These are phyloP conservation scores for Glaucidium brasilianum DNA, from an alignment of 2,113 vertebrate genomes.

Conservation along the genomic window DNA sequence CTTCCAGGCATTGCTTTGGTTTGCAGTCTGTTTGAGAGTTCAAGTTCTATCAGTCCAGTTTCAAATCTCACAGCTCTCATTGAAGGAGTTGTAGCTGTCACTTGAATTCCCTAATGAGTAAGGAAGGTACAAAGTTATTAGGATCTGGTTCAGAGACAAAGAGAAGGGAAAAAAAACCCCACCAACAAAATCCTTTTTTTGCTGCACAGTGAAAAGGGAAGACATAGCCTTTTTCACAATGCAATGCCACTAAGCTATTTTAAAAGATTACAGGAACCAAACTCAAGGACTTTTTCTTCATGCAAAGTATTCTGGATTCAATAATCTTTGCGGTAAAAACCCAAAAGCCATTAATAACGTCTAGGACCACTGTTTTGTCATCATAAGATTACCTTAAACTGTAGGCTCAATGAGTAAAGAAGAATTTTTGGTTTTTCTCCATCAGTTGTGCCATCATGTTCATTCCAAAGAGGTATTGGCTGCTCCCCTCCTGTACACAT, in stretches of 20 bases:
- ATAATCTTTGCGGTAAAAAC: background rate
- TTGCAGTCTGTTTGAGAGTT: conserved; percentile 96
- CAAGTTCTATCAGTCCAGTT: conserved; percentile 95
- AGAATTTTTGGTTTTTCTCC: conserved; percentile 98
- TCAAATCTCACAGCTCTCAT: conserved; percentile 98
- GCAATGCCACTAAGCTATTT: background rate
- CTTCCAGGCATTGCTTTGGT: conserved; percentile 92
- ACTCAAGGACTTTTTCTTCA: background rate
- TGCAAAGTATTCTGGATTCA: background rate
- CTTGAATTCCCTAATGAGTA: conserved; percentile 88
- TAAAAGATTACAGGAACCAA: background rate
- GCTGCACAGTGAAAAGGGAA: background rate
- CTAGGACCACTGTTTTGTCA: background rate
- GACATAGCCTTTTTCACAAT: background rate
- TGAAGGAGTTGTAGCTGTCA: conserved; percentile 96
- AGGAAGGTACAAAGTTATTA: background rate
- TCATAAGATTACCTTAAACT: conserved; percentile 86
- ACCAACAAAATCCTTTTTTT: background rate
- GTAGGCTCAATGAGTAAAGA: conserved; percentile 92
- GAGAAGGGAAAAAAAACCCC: background rate
- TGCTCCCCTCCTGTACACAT: conserved; percentile 88
- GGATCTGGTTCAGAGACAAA: background rate
- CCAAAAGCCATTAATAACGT: background rate
- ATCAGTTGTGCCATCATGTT: conserved; percentile 91
- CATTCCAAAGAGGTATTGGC: conserved; percentile 98